Percentiles rank a stretch among this genome's conserved stretches.
Conservation (phyloP, 2,113 vertebrate species). For the Patagioenas fasciata region DNA sequence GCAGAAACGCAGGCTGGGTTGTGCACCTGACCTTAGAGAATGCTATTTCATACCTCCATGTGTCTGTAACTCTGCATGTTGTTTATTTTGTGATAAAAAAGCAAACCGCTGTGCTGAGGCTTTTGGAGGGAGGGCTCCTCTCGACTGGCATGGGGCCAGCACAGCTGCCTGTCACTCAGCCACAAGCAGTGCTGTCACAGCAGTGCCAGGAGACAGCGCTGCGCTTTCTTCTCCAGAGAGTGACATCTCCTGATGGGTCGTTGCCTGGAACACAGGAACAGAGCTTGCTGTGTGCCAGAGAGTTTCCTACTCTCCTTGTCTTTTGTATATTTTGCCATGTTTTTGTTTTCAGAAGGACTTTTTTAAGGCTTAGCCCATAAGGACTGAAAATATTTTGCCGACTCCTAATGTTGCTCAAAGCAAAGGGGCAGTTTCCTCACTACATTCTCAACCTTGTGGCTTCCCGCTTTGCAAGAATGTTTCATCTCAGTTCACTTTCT, state of each 20-base stretch:
- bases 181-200: not conserved
- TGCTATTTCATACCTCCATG: not conserved
- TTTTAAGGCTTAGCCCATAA: not conserved
- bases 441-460: not conserved
- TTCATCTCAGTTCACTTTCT: not conserved
- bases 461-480: not conserved
- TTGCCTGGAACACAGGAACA: conserved; percentile 22
- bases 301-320: not conserved
- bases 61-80: not conserved
- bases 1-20: not conserved
- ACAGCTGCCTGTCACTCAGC: conserved; percentile 47
- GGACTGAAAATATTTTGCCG: not conserved
- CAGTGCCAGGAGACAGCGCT: not conserved
- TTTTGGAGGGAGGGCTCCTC: not conserved
- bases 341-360: not conserved
- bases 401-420: not conserved
- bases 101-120: not conserved
- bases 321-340: not conserved
- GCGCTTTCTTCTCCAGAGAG: conserved; percentile 16
- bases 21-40: not conserved
- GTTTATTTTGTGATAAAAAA: not conserved
- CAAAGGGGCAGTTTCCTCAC: not conserved
- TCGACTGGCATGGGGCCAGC: conserved; percentile 14
- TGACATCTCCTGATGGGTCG: conserved; percentile 12
- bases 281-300: not conserved